Evolutionary conservation across 2,797 vertebrate species (phyloP).

Genomic region (Catamblyrhynchus diadema): DNA sequence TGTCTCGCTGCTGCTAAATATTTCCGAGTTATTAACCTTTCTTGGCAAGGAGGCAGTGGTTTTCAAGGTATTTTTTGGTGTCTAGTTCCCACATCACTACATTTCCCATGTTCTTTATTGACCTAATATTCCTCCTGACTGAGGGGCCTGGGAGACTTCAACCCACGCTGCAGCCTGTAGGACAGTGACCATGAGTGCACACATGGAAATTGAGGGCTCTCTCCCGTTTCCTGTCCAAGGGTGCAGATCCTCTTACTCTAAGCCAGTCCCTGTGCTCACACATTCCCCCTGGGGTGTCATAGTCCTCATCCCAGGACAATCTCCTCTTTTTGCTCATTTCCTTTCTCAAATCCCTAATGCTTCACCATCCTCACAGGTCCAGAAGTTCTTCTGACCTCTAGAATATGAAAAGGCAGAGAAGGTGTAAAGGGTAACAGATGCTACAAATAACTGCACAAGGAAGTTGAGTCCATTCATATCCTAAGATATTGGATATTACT

Average conservation of each 20-base stretch:
- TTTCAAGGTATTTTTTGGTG: background rate
- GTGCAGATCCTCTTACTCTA: background rate
- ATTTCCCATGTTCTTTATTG: background rate
- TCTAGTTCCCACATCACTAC: background rate
- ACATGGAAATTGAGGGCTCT: background rate
- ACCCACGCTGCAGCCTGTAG: background rate
- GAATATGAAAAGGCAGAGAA: background rate
- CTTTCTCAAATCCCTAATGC: background rate
- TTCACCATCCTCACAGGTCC: background rate
- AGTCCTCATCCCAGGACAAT: background rate
- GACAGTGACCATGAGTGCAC: background rate
- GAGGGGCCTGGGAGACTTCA: background rate
- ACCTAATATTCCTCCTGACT: background rate
- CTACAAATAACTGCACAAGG: background rate
- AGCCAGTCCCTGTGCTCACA: background rate
- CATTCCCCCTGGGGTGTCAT: background rate
- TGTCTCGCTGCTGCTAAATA: background rate
- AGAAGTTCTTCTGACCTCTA: background rate
- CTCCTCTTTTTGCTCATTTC: background rate
- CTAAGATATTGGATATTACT: background rate
- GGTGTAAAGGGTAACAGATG: background rate
- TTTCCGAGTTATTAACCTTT: background rate
- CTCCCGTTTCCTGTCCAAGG: background rate
- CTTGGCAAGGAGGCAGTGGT: background rate
- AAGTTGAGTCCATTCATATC: background rate